Evolutionary conservation across 2,113 vertebrate genomes (phyloP).

Genomic region (Ammospiza nelsoni): DNA sequence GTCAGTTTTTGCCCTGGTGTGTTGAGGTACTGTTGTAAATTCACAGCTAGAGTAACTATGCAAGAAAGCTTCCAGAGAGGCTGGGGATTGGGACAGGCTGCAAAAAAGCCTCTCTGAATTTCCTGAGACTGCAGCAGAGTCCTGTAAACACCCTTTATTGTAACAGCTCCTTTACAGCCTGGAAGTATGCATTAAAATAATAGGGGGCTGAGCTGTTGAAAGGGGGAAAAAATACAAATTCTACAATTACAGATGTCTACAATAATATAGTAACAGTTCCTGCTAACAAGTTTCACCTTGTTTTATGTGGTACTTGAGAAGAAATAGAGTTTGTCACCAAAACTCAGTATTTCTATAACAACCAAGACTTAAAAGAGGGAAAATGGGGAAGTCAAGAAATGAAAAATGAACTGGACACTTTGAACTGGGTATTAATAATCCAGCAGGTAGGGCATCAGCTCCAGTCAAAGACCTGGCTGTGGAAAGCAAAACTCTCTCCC

Average conservation of each 20-base stretch:
- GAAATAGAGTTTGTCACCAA: neutral
- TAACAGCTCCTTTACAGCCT: neutral
- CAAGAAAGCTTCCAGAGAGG: neutral
- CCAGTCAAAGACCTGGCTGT: neutral
- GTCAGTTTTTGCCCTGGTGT: neutral
- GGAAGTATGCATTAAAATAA: neutral
- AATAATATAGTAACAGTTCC: neutral
- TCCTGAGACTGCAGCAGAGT: neutral
- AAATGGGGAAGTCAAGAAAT: neutral
- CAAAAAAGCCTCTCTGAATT: neutral
- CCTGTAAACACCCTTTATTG: neutral
- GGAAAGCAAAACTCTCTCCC: neutral
- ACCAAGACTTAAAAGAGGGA: neutral
- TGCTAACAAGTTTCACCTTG: neutral
- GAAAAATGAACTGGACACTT: neutral
- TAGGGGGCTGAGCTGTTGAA: neutral
- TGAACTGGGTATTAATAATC: accelerated
- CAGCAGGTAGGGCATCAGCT: neutral
- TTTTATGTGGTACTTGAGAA: neutral
- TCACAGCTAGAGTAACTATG: neutral
- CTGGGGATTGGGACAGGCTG: neutral
- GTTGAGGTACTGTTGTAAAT: neutral
- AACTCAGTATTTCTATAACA: neutral
- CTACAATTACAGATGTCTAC: neutral
- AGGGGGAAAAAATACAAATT: neutral